phyloP scores from a whole-genome alignment of 2,888 invertebrate species.

The Xestia c-nigrum region DNA sequence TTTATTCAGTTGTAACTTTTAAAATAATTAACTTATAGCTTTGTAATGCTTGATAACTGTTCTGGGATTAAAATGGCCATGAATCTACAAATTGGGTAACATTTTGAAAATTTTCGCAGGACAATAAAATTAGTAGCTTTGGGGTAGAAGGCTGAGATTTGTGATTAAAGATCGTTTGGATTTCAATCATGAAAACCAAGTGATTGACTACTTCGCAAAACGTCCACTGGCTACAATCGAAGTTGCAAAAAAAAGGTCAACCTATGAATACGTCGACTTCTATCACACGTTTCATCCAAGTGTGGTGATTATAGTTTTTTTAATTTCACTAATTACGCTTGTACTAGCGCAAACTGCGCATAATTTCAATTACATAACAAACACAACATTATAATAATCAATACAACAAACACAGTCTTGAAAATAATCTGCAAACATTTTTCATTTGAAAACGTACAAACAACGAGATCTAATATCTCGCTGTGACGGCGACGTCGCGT shows the following conservation, averaged over 20 bases:
- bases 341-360: background rate
- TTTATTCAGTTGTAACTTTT: constrained; percentile 13
- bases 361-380: background rate
- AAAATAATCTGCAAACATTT: constrained; percentile 66
- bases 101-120: background rate
- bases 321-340: background rate
- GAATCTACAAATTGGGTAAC: background rate
- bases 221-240: background rate
- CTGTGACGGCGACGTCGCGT: constrained; percentile 61
- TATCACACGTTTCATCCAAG: background rate
- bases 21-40: background rate
- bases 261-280: background rate
- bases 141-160: too few species aligned
- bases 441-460: constrained; percentile 66
- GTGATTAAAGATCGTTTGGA: too few species aligned
- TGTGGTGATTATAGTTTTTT: background rate
- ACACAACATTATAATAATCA: constrained; percentile 39
- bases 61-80: background rate
- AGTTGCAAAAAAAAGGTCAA: background rate
- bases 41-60: background rate
- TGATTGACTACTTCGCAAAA: background rate
- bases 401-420: constrained; percentile 40
- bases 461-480: constrained; percentile 65
- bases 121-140: background rate
- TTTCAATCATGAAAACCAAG: background rate